A percentile compares a stretch with the other conserved stretches of the same genome.
Conservation (phyloP, 2,888 invertebrate species). For the Vanessa cardui region DNA sequence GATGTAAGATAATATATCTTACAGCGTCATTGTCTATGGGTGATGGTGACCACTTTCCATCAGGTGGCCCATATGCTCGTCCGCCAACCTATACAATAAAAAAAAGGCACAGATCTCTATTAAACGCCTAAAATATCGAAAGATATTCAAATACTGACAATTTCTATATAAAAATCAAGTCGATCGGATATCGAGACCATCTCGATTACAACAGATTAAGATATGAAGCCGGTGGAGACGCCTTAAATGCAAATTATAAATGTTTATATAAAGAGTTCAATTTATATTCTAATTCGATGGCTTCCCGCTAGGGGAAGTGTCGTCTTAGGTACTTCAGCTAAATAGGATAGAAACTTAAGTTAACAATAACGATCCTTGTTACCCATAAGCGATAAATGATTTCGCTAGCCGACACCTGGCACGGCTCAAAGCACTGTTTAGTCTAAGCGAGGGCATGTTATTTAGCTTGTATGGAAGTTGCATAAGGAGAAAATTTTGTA, state of each 20-base stretch:
- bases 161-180: neutral
- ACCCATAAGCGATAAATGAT: conserved; percentile 9
- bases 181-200: conserved; percentile 12
- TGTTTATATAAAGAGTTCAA: conserved; percentile 78
- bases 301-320: conserved; percentile 61
- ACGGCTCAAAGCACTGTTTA: conserved; percentile 1
- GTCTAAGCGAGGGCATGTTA: neutral
- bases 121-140: neutral
- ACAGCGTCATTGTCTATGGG: no score
- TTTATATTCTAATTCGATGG: conserved; percentile 77
- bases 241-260: conserved; percentile 78
- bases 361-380: conserved; percentile 19
- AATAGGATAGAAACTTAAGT: conserved; percentile 49
- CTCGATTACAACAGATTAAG: conserved; percentile 25
- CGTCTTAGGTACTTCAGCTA: conserved; percentile 55
- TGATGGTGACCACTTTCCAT: no score
- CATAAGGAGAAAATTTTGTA: neutral
- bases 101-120: no score
- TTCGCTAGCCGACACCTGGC: neutral
- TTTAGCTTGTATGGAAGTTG: neutral
- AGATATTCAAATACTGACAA: neutral
- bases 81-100: no score
- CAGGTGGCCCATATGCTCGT: no score
- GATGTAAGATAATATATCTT: no score
- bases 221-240: conserved; percentile 36